phyloP scores from a whole-genome alignment of 2,113 vertebrate species.

The Noturus placidus region DNA sequence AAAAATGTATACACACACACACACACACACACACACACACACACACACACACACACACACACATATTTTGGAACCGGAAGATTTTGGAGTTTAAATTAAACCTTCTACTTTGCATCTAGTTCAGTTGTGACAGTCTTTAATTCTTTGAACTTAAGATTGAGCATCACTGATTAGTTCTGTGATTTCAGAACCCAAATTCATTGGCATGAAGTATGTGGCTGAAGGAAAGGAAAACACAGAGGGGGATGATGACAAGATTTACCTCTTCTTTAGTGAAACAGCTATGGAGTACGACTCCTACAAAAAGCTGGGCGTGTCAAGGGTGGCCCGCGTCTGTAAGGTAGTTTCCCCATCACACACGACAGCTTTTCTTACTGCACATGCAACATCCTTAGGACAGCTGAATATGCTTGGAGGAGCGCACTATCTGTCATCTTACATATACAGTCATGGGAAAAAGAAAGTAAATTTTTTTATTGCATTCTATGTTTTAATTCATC shows the following conservation, averaged over 20 bases:
- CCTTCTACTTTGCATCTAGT: background rate
- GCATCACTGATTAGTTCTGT: background rate
- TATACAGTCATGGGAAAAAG: background rate
- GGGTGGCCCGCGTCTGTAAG: constrained; percentile 79
- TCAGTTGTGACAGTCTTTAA: background rate
- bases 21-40: too few species aligned
- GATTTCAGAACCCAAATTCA: constrained; percentile 78
- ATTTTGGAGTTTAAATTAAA: background rate
- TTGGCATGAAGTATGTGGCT: constrained; percentile 72
- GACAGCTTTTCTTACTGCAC: background rate
- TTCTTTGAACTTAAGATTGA: background rate
- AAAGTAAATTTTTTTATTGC: background rate
- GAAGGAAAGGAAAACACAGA: constrained; percentile 63
- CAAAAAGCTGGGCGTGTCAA: constrained; percentile 74
- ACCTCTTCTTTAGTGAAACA: constrained; percentile 82
- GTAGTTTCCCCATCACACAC: background rate
- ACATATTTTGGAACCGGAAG: background rate
- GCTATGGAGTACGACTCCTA: constrained; percentile 80
- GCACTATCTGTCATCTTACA: background rate
- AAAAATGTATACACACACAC: too few species aligned
- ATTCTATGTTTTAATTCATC: background rate
- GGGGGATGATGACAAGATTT: constrained; percentile 80
- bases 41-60: too few species aligned
- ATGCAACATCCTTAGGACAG: background rate
- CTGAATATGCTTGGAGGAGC: background rate